Base-by-base conservation (phyloP, 1,140 invertebrate species). In the Sitobion miscanthi region DNA sequence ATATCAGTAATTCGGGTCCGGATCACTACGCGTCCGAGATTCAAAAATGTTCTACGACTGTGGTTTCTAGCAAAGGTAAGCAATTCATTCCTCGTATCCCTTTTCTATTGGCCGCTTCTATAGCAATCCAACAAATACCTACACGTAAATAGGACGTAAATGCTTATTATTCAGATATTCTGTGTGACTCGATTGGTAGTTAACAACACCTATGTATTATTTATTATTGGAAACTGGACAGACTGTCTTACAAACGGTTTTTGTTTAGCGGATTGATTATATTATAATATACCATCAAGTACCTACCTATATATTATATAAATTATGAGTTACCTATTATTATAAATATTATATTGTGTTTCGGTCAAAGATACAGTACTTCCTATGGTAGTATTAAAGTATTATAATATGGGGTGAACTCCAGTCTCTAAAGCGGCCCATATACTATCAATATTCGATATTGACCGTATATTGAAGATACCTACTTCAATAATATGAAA, bases 61-160 rank as follows among this genome's bases (percentile, higher is more conserved):
- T 23, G 47, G 91, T 83, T 23, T 92, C 47, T 92, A 92, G 77
- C 77, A 83, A 52, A 92, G 77, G 91, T 92, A 92, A 92, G 62
- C 20, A 25, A 23, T 89, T 52, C 17, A 35, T 54, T 25, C 38
- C 38, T 25, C 3, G 23, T 86, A 86, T 23, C n/a, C n/a, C 21
- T 9, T 87, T 87, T 49, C 9, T 0, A 54, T 52, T 38, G n/a
- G n/a, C n/a, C 20, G 17, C 11, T 87, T 49, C n/a, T 77, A 77
- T 17, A 77, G 30, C 6, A 77, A n/a, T 8, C 14, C 30, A 77
- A n/a, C n/a, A 77, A 77, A n/a, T 77, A 54, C 49, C 49, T 17
- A 30, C n/a, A 77, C n/a, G 17, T 0, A 5, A 5, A n/a, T n/a
- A 69, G 30, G 9, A 17, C 9, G 25, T 49, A n/a, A 17, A 17